A percentile compares a stretch with the other conserved stretches of the same genome.
These are phyloP conservation scores for Todiramphus chloris DNA, from an alignment of 2,113 vertebrate genomes.

Conservation along the genomic window DNA sequence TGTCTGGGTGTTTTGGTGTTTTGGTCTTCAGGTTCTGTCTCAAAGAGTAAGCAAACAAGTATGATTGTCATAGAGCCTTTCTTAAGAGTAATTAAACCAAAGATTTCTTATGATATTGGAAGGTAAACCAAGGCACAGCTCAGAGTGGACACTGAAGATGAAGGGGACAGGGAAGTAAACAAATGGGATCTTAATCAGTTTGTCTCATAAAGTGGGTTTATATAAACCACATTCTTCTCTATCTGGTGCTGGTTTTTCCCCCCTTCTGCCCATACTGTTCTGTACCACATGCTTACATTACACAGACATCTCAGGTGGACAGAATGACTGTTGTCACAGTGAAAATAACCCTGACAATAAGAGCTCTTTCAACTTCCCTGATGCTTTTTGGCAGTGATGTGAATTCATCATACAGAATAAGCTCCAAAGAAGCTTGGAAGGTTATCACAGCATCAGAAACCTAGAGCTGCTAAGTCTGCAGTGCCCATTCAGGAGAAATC, in stretches of 20 bases:
- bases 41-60: not conserved
- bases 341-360: not conserved
- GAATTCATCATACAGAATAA: not conserved
- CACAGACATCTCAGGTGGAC: not conserved
- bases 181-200: not conserved
- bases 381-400: not conserved
- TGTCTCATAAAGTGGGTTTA: not conserved
- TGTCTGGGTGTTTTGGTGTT: not conserved
- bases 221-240: not conserved
- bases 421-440: not conserved
- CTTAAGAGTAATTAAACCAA: not conserved
- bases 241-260: not conserved
- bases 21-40: not conserved
- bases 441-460: not conserved
- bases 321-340: not conserved
- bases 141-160: not conserved
- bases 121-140: not conserved
- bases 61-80: fast-evolving
- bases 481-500: not conserved
- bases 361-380: not conserved
- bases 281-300: fast-evolving
- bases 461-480: not conserved
- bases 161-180: not conserved
- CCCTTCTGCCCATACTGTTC: not conserved
- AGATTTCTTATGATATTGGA: not conserved